Base-by-base conservation (phyloP, 2,113 vertebrate species). In the Miniopterus natalensis region DNA sequence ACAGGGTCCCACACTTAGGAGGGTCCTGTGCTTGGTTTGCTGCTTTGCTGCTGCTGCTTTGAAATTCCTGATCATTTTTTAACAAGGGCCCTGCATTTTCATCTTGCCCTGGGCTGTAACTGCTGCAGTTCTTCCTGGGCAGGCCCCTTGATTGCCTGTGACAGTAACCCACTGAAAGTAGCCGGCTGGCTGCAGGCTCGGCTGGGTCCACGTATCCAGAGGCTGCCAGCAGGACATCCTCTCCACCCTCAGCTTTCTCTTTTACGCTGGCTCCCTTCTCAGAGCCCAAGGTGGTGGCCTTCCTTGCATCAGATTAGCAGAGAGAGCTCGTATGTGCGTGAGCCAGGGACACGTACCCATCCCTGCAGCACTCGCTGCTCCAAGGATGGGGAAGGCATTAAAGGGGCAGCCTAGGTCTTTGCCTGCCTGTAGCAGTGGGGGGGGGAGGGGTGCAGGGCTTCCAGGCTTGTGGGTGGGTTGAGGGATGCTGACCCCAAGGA, bases 361-460 rank as follows among this genome's bases (percentile, higher is more conserved):
- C 53, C 68, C 68, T 21, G 45, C 45, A 13, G 40, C 18, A 4
- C 45, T 42, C 0, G 0, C 71, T 31, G 2, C 27, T 4, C 61
- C 49, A 74, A 61, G 36, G 53, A 4, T 51, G 9, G 53, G 13
- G 63, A 55, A 45, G 31, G 79, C 1, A 0, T 25, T 11, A 1
- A 11, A 53, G 49, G 11, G 68, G 40, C 53, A 47, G 42, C 55
- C 49, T 40, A 61, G 68, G 55, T 17, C 23, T 86, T 29, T 49
- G 49, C 47, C 51, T 55, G 49, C n/a, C 55, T 2, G 0, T 27
- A 14, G 27, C 68, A 45, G 5, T 0, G 0, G 40, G 53, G 45
- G 27, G 8, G 47, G 14, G 47, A 2, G 1, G 1, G 40, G 40
- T 36, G n/a, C 9, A 29, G 85, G 71, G 51, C 61, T 88, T 55